Evolutionary conservation across 2,888 invertebrate genomes (phyloP).

Genomic region (Rhagonycha fulva): DNA sequence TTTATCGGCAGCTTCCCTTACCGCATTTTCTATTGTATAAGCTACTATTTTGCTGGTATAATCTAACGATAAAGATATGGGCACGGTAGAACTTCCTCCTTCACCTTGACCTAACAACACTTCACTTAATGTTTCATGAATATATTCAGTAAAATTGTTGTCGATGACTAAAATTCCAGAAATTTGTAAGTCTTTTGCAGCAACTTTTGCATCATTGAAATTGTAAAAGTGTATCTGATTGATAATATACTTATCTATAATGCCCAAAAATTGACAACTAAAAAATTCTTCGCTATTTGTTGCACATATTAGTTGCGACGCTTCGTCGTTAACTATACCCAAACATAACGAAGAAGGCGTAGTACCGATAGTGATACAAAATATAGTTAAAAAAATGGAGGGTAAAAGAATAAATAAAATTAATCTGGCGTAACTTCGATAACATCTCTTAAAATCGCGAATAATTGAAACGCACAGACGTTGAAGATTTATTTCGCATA

Average conservation of each 20-base stretch:
- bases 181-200: conserved; percentile 25
- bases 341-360: conserved; percentile 24
- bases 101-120: conserved; percentile 2
- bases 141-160: conserved; percentile 21
- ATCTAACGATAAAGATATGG: conserved; percentile 22
- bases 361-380: conserved; percentile 28
- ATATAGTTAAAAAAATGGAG: conserved; percentile 19
- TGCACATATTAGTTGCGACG: conserved; percentile 9
- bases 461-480: conserved; percentile 4
- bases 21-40: conserved; percentile 23
- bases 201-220: conserved; percentile 12
- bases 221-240: conserved; percentile 1
- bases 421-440: conserved; percentile 21
- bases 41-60: conserved; percentile 29
- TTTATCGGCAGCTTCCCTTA: conserved; percentile 16
- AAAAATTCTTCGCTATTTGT: conserved; percentile 4
- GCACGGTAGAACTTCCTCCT: not conserved
- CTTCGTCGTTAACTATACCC: conserved; percentile 29
- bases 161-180: conserved; percentile 25
- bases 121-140: conserved; percentile 21
- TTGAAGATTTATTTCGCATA: not conserved
- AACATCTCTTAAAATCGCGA: conserved; percentile 18
- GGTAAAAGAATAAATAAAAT: conserved; percentile 24
- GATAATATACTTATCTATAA: conserved; percentile 23
- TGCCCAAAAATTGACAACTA: conserved; percentile 28